phyloP scores from a whole-genome alignment of 1,140 invertebrate genomes.

The Himalopsyche phryganea region DNA sequence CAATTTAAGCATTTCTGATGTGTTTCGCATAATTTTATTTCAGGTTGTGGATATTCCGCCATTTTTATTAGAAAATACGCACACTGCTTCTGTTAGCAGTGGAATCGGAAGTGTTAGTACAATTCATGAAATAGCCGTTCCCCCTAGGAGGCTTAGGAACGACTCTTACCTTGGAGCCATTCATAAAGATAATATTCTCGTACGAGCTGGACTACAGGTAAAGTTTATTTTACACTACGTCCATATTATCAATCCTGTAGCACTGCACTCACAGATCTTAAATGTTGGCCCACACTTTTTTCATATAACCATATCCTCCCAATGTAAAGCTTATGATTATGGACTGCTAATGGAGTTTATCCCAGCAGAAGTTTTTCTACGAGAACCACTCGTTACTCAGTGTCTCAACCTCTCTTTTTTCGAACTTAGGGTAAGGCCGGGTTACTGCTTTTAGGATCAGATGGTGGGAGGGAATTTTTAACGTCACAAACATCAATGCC shows the following conservation, averaged over 20 bases:
- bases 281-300: slow-evolving; percentile 24
- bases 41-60: slow-evolving; percentile 71
- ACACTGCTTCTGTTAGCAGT: slow-evolving; percentile 36
- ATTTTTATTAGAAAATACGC: slow-evolving; percentile 73
- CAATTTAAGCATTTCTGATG: too few relatives aligned
- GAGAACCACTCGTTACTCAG: too few relatives aligned
- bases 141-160: slow-evolving; percentile 67
- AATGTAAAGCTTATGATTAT: neutral
- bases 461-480: too few relatives aligned
- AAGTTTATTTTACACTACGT: neutral
- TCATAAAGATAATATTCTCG: slow-evolving; percentile 71
- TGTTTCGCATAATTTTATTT: too few relatives aligned
- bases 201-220: slow-evolving; percentile 73
- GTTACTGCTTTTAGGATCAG: too few relatives aligned
- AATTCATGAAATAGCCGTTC: slow-evolving; percentile 51
- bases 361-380: too few relatives aligned
- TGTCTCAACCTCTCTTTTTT: too few relatives aligned
- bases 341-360: too few relatives aligned
- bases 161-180: slow-evolving; percentile 81
- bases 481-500: too few relatives aligned
- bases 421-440: too few relatives aligned
- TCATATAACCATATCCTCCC: neutral
- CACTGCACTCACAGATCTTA: slow-evolving; percentile 6
- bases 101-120: slow-evolving; percentile 39
- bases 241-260: neutral